Evolutionary conservation across 1,140 invertebrate genomes (phyloP), one percentile per base, ranked within the genome.

Genomic region (Papilio machaon): DNA sequence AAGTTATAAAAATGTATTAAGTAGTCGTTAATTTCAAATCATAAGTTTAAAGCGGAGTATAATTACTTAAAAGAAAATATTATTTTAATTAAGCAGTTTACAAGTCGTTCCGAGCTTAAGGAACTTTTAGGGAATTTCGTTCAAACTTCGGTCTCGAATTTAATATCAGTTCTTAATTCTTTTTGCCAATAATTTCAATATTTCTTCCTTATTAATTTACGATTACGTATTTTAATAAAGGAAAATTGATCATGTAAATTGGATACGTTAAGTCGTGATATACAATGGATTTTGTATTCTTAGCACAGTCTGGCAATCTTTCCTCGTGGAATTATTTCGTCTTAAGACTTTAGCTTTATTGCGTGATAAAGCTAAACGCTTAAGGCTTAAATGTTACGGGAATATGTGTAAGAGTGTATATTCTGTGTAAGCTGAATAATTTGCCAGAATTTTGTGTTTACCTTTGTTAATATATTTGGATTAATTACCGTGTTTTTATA

Each of bases 101-200:
- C 30, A 38, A 70, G 64, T 70, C 11, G 30, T 35, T 70, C 64
- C 5, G 13, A 70, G 23, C 30, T 70, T 70, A 70, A 13, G 23
- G 11, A 70, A 35, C 19, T 64, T 70, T 70, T 15, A 13, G 13
- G 13, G 30, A 70, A 70, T 70, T 70, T 70, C 64, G 30, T 35
- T 35, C 13, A 70, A 70, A 70, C 64, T 70, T 70, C 60, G 19
- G 60, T 64, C 60, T 23, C 10, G 60, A 64, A 64, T 64, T 64
- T 64, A 64, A 64, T 64, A 30, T 64, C 23, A 64, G 60, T 64
- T 64, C 10, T 64, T 64, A 64, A 64, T 64, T 64, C 23, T 64
- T 64, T 30, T 64, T 64, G n/a, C 3, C n/a, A 58, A 58, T 58
- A 58, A 58, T 58, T 19, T 58, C 19, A n/a, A 58, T 9, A 58